Base-by-base conservation (phyloP, 1,140 invertebrate species). In the Pachypeltis micranthus region DNA sequence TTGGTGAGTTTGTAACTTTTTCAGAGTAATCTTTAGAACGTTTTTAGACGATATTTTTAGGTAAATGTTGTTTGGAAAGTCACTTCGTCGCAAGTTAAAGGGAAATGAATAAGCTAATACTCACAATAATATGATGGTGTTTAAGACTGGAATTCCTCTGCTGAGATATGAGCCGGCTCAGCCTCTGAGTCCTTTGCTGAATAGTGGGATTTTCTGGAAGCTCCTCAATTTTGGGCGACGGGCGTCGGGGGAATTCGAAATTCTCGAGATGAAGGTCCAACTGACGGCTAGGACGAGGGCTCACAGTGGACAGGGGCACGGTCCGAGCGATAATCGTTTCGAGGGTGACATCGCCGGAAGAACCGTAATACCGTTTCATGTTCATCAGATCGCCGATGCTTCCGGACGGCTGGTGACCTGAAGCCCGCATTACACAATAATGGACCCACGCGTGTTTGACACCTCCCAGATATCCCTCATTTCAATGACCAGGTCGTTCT, bases 331-430 rank as follows among this genome's bases (percentile, higher is more conserved):
- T 80, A 24, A 70, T 55, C 3, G 54, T 69, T 16, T 70, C 69
- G 29, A 65, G 47, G n/a, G 61, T 67, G 16, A 31, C 23, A 4
- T 56, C 57, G 19, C 55, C 59, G 31, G 61, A 57, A 21, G 55
- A 62, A 16, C 81, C 82, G 59, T 82, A 83, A 68, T 85, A 87
- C 67, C 80, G 83, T 69, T 84, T 84, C 67, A 81, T 68, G 71
- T 88, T 88, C 85, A 88, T 88, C 67, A 88, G 72, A 72, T 88
- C 86, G 2, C 86, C 86, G 39, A 88, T 85, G 64, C 85, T 87
- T 1, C 84, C 84, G 1, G 55, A 57, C 3, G 55, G 55, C 19
- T 25, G 23, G 55, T 57, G 55, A 57, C 55, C 63, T 65, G 7
- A 59, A 19, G 23, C 21, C 56, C 21, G 14, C 7, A 39, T 31